A percentile compares a stretch with the other conserved stretches of the same genome.
These are phyloP conservation scores for Nixonia krombeini DNA, from an alignment of 1,140 invertebrate genomes.

Conservation along the genomic window DNA sequence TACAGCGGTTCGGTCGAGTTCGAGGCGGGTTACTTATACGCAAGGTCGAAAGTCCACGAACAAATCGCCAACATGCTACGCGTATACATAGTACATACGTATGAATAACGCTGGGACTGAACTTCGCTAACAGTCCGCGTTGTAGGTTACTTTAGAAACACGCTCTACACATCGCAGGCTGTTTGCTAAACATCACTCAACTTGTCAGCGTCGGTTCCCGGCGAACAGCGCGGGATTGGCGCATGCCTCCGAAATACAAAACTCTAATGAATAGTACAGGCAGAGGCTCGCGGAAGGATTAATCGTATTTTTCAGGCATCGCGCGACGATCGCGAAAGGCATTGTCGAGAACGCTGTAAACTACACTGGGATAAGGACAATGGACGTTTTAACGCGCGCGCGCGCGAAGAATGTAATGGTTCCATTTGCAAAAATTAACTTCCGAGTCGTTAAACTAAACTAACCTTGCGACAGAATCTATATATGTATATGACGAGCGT, in stretches of 20 bases:
- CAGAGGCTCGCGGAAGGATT: background rate
- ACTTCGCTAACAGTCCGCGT: conserved; percentile 31
- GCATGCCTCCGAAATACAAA: conserved; percentile 1
- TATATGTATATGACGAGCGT: too few species aligned
- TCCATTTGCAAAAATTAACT: too few species aligned
- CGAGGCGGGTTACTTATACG: background rate
- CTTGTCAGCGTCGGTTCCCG: conserved; percentile 35
- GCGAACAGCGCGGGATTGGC: background rate
- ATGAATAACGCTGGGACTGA: conserved; percentile 43
- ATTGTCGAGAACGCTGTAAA: too few species aligned
- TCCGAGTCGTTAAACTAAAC: too few species aligned
- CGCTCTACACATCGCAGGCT: conserved; percentile 49
- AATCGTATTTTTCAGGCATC: background rate
- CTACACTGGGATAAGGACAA: too few species aligned
- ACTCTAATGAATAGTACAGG: background rate
- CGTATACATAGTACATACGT: background rate
- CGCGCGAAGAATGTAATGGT: too few species aligned
- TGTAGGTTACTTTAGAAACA: conserved; percentile 35
- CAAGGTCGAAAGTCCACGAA: conserved; percentile 1
- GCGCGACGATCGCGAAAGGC: background rate
- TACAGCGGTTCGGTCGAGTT: background rate
- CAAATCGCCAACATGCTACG: conserved; percentile 5
- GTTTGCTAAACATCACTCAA: conserved; percentile 59
- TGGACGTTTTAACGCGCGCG: too few species aligned
- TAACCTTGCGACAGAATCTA: too few species aligned